Percentiles rank a stretch among this genome's conserved stretches.
phyloP scores from a whole-genome alignment of 2,797 vertebrate species.

The Carcharodon carcharias region DNA sequence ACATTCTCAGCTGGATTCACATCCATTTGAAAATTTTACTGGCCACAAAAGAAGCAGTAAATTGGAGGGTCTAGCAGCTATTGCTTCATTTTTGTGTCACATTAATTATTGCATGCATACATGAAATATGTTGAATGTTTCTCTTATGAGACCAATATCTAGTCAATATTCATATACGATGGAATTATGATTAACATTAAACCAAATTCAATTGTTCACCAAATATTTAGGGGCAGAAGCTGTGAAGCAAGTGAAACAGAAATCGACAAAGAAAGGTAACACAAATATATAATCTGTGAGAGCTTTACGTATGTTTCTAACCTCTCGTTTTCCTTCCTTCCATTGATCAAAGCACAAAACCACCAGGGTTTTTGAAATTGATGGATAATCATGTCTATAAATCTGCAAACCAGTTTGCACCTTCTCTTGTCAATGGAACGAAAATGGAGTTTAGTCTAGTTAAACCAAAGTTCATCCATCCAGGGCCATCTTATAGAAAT shows the following conservation, averaged over 20 bases:
- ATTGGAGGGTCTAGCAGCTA: neutral
- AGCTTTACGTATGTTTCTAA: neutral
- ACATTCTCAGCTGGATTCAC: neutral
- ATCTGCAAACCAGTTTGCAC: neutral
- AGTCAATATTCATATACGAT: neutral
- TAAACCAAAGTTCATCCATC: neutral
- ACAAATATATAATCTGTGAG: neutral
- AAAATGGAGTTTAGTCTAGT: neutral
- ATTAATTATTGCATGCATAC: neutral
- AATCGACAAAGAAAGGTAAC: constrained; percentile 11
- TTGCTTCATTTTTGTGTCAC: neutral
- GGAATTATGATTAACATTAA: neutral
- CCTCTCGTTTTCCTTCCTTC: neutral
- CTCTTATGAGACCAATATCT: neutral
- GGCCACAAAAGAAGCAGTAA: neutral
- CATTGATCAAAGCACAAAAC: neutral
- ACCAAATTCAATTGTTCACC: neutral
- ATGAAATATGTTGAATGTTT: neutral
- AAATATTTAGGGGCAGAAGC: neutral
- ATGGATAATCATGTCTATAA: neutral
- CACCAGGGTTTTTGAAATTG: neutral
- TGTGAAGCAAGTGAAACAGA: neutral
- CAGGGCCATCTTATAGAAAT: neutral
- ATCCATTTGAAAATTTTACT: neutral
- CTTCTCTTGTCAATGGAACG: neutral